phyloP scores from a whole-genome alignment of 2,797 vertebrate genomes.

The Staurois parvus region DNA sequence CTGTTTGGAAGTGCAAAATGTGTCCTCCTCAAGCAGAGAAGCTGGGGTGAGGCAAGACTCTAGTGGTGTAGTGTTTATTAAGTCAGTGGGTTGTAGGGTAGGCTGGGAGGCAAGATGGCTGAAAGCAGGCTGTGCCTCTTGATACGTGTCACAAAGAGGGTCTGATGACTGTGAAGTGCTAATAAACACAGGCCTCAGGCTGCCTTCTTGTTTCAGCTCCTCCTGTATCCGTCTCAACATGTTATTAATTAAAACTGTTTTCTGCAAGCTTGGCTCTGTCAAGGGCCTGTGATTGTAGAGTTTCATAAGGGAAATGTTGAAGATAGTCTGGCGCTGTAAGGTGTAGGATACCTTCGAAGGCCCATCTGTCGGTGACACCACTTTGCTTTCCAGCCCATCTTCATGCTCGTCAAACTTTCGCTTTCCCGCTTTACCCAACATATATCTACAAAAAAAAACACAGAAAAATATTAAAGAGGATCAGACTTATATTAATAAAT shows the following conservation, averaged over 20 bases:
- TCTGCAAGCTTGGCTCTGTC: conserved; percentile 92
- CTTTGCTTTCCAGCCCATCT: conserved; percentile 98
- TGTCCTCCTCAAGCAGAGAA: conserved; percentile 90
- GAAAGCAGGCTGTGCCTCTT: conserved; percentile 87
- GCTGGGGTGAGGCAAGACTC: conserved; percentile 95
- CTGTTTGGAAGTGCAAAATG: conserved; percentile 85
- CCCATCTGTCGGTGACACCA: conserved; percentile 87
- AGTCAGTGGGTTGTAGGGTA: conserved; percentile 72
- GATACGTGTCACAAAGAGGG: conserved; percentile 84
- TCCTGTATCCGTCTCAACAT: conserved; percentile 97
- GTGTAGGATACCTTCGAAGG: conserved; percentile 97
- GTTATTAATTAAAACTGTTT: conserved; percentile 98
- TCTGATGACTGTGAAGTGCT: conserved; percentile 84
- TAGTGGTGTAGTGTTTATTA: conserved; percentile 78
- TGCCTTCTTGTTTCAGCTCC: conserved; percentile 94
- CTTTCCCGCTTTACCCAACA: conserved; percentile 99
- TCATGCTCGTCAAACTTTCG: conserved; percentile 99
- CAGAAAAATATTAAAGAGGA: neutral
- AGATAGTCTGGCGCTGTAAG: conserved; percentile 98
- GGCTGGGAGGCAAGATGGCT: conserved; percentile 76
- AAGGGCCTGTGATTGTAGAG: conserved; percentile 93
- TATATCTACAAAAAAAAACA: conserved; percentile 86
- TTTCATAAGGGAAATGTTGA: conserved; percentile 99
- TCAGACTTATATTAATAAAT: neutral
- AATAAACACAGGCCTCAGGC: conserved; percentile 85